Evolutionary conservation across 2,797 vertebrate species (phyloP).

Genomic region (Siniperca obscura): DNA sequence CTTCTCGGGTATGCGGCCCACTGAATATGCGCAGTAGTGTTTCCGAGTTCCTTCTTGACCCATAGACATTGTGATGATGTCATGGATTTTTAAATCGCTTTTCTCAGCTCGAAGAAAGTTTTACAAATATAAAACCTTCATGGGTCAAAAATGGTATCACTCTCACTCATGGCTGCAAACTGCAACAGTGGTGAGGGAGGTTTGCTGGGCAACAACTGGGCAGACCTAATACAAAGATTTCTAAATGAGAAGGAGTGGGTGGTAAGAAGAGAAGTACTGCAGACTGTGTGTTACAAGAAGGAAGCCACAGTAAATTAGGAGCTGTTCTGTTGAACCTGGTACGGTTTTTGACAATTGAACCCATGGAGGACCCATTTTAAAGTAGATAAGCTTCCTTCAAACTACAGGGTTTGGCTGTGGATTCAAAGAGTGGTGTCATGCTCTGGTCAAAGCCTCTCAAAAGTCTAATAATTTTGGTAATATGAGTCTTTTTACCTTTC

Average conservation of each 20-base stretch:
- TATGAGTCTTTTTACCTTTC: neutral
- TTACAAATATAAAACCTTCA: no score
- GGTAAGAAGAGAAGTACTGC: neutral
- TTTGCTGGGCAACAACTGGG: neutral
- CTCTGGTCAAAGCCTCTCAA: constrained; percentile 31
- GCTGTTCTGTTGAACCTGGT: neutral
- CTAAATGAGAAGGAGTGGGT: neutral
- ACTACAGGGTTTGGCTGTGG: neutral
- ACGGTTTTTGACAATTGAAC: constrained; percentile 12
- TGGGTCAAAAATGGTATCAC: no score
- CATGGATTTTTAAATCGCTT: no score
- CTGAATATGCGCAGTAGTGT: no score
- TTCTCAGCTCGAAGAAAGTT: no score
- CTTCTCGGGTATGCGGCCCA: no score
- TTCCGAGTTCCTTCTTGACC: no score
- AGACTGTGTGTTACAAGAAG: neutral
- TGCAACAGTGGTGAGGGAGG: neutral
- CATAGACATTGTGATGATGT: no score
- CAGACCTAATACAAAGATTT: neutral
- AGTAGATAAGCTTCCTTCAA: constrained; percentile 12
- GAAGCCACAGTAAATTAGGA: constrained; percentile 6
- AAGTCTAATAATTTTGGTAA: constrained; percentile 8
- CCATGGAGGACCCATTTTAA: constrained; percentile 1
- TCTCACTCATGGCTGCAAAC: no score
- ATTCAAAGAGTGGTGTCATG: neutral